These are phyloP conservation scores for Lasioglossum albipes DNA, from an alignment of 1,140 invertebrate genomes.

Conservation along the genomic window DNA sequence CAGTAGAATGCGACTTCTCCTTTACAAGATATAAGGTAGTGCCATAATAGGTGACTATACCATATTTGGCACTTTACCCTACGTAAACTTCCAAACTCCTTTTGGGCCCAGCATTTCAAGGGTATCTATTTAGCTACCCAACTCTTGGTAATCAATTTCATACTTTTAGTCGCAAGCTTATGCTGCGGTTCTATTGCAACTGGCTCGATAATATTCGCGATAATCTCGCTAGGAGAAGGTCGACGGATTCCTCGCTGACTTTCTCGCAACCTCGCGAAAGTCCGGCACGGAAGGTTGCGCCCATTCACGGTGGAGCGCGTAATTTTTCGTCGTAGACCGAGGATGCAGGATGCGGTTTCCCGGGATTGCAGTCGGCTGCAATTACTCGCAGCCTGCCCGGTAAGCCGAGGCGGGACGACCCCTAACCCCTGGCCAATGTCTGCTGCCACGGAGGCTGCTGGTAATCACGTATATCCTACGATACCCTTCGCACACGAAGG, in stretches of 20 bases:
- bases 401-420: conserved; percentile 75
- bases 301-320: conserved; percentile 52
- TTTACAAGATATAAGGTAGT: no score
- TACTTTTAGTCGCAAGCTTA: no score
- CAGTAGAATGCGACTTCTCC: no score
- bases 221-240: neutral
- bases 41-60: no score
- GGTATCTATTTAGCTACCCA: no score
- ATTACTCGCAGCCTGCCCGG: conserved; percentile 72
- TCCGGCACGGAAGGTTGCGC: conserved; percentile 23
- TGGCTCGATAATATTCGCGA: conserved; percentile 2
- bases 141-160: no score
- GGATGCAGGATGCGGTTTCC: conserved; percentile 67
- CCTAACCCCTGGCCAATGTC: conserved; percentile 67
- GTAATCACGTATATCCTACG: conserved; percentile 75
- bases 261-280: conserved; percentile 49
- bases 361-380: conserved; percentile 69
- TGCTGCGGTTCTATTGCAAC: neutral
- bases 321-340: conserved; percentile 56
- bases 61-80: no score
- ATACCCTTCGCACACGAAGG: conserved; percentile 60
- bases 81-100: no score
- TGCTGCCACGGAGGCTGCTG: conserved; percentile 71
- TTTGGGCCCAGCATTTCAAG: no score
- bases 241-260: conserved; percentile 25